Conservation (phyloP, 2,888 invertebrate genomes). For the Terebella lapidaria region DNA sequence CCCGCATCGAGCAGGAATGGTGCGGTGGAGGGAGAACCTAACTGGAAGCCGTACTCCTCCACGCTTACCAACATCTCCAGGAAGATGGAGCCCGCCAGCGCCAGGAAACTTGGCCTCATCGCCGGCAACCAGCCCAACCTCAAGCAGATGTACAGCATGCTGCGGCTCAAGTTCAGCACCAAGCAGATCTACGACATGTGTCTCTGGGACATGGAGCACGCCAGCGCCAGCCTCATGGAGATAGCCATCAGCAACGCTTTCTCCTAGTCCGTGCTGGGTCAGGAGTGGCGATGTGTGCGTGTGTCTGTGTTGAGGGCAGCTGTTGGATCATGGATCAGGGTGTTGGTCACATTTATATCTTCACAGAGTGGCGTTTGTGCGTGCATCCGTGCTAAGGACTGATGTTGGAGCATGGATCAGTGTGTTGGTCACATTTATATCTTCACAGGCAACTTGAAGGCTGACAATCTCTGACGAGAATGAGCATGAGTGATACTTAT, state of each 20-base stretch:
- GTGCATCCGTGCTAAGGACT: no score
- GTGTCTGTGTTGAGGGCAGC: no score
- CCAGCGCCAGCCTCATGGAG: not conserved
- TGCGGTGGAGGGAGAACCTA: not conserved
- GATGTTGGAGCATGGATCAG: no score
- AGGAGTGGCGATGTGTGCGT: no score
- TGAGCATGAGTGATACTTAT: no score
- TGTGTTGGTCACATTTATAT: no score
- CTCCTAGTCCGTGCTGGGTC: no score
- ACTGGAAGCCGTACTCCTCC: not conserved
- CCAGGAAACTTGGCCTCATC: not conserved
- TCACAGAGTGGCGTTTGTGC: no score
- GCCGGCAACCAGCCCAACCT: not conserved
- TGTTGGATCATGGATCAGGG: no score
- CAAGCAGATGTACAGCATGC: not conserved
- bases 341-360: no score
- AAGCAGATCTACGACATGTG: slow-evolving; percentile 1
- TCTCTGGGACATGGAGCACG: slow-evolving; percentile 3
- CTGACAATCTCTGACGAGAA: no score
- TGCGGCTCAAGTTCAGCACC: not conserved
- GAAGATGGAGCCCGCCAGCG: not conserved
- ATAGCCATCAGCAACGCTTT: not conserved
- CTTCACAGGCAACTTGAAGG: no score
- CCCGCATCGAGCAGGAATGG: not conserved
- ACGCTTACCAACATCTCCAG: not conserved